Base-by-base conservation (phyloP, 2,113 vertebrate genomes). In the Strigops habroptila region DNA sequence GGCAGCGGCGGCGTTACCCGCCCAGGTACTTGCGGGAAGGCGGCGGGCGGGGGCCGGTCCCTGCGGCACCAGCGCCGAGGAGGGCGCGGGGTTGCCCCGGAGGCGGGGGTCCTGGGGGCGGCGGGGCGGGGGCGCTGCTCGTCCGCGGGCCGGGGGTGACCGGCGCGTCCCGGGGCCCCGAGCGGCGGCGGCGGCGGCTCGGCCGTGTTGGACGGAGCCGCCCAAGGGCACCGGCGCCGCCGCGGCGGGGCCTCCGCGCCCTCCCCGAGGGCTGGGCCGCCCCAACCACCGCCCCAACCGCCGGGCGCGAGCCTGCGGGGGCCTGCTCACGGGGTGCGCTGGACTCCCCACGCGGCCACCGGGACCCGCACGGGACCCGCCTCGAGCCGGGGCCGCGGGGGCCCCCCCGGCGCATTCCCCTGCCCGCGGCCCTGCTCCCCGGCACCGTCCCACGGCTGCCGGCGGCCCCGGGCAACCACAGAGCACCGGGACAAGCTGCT, bases 1-100 rank as follows among this genome's bases (percentile, higher is more conserved):
- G 97, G n/a, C 95, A 96, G 68, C 98, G 99, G 77, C 98, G 98
- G 96, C 96, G 97, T 28, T 99, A 99, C 97, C 99, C 99, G 43
- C 97, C 99, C 87, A 99, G 99, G 99, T 99, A 98, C 86, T 78
- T 33, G 53, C 53, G 30, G 51, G 41, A 23, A 18, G 37, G 67
- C 64, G 71, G 73, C 48, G 80, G 71, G 64, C 16, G 59, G 59
- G 35, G 78, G 44, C 18, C 33, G 43, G 35, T 51, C 31, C 18
- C 35, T 60, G 52, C 74, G 80, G 63, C 55, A 51, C 60, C 68
- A 44, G 52, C 59, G 62, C 52, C 44, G 37, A 41, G 53, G 22
- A 37, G n/a, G 31, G 65, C 27, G 41, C 19, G 43, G 35, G 33
- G 55, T 41, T 24, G 43, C 9, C 25, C 53, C 28, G 17, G 16